Percentiles rank a stretch among this genome's conserved stretches.
These are phyloP conservation scores for Microtus ochrogaster DNA, from an alignment of 2,113 vertebrate genomes.

Conservation along the genomic window DNA sequence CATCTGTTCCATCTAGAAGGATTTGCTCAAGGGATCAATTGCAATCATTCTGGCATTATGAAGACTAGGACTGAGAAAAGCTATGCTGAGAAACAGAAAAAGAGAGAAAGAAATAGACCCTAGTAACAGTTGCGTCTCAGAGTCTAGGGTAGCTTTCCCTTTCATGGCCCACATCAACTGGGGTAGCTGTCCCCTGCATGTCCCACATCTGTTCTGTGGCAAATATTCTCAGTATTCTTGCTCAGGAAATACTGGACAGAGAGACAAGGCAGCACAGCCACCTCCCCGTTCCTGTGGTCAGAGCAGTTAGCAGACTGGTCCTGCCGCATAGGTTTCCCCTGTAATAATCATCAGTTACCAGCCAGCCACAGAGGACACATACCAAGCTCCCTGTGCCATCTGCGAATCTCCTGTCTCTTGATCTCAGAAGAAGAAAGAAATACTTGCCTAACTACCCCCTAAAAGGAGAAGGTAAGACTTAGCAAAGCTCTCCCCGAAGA, in stretches of 20 bases:
- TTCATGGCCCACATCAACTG: too few species aligned
- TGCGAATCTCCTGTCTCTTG: conserved; percentile 49
- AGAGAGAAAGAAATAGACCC: neutral
- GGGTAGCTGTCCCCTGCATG: neutral
- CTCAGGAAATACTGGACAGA: conserved; percentile 9
- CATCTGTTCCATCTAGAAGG: neutral
- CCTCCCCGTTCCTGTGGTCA: conserved; percentile 9
- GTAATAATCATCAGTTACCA: conserved; percentile 34
- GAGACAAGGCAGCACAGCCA: neutral
- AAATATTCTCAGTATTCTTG: conserved; percentile 36
- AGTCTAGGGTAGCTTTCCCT: neutral
- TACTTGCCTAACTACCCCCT: neutral
- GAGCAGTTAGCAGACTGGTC: neutral
- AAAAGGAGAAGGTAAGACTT: neutral
- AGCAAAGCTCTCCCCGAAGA: conserved; percentile 1
- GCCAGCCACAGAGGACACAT: conserved; percentile 14
- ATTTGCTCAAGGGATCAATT: neutral
- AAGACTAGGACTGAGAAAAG: conserved; percentile 15
- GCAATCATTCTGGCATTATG: neutral
- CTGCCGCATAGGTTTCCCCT: conserved; percentile 11
- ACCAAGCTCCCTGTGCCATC: conserved; percentile 3
- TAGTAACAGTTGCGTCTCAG: neutral
- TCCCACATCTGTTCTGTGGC: neutral
- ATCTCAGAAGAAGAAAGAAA: conserved; percentile 34
- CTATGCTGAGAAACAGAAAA: neutral